A percentile compares a stretch with the other conserved stretches of the same genome.
Evolutionary conservation across 2,113 vertebrate species (phyloP).

Genomic region (Halcyon malimbica): DNA sequence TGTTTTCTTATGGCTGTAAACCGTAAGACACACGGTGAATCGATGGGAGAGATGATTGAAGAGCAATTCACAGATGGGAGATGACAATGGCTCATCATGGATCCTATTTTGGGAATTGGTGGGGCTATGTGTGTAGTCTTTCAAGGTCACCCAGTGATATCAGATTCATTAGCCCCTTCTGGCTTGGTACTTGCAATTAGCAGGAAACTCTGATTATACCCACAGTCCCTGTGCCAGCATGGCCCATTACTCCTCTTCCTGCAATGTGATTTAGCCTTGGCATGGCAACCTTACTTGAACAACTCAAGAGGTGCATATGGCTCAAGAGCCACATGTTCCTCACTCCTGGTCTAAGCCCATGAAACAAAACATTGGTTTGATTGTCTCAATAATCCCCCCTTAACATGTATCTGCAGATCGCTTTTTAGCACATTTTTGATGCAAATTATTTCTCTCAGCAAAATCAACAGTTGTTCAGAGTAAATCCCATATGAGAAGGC

Average conservation of each 20-base stretch:
- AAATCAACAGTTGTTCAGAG: conserved; percentile 4
- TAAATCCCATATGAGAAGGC: neutral
- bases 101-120: conserved; percentile 40
- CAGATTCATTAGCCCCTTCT: conserved; percentile 53
- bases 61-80: conserved; percentile 23
- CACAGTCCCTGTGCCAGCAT: conserved; percentile 24
- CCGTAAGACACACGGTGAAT: conserved; percentile 51
- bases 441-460: neutral
- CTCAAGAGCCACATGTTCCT: conserved; percentile 30
- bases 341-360: neutral
- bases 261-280: neutral
- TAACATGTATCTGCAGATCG: neutral
- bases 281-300: neutral
- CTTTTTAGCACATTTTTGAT: neutral
- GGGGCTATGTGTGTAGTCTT: neutral
- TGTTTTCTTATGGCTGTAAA: conserved; percentile 20
- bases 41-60: conserved; percentile 63
- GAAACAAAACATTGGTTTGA: neutral
- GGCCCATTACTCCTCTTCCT: conserved; percentile 26
- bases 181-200: neutral
- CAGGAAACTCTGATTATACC: conserved; percentile 22
- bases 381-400: neutral
- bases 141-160: conserved; percentile 43
- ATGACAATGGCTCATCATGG: conserved; percentile 57
- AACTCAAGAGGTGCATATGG: conserved; percentile 6